A percentile compares a stretch with the other conserved stretches of the same genome.
phyloP scores from a whole-genome alignment of 2,797 vertebrate species.

The Labeo calbasu region DNA sequence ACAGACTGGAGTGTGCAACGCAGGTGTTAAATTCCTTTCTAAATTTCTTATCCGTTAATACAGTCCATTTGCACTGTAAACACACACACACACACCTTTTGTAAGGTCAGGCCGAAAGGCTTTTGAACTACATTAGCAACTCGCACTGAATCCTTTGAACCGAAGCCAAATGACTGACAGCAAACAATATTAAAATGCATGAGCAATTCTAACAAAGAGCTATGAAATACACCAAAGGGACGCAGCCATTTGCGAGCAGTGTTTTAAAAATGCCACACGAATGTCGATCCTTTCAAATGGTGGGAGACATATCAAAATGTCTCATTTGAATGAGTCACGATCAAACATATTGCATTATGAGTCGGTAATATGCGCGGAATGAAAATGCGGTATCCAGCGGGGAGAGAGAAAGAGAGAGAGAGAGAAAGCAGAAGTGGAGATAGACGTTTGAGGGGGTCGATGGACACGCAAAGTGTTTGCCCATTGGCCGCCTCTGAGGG shows the following conservation, averaged over 20 bases:
- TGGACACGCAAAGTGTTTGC: conserved; percentile 66
- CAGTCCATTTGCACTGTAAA: conserved; percentile 36
- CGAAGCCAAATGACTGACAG: conserved; percentile 63
- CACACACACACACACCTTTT: conserved; percentile 34
- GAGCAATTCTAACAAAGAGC: conserved; percentile 49
- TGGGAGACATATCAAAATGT: conserved; percentile 60
- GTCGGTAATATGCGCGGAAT: conserved; percentile 57
- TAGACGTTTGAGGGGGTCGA: conserved; percentile 58
- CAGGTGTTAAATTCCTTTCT: conserved; percentile 19
- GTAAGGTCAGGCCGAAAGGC: conserved; percentile 40
- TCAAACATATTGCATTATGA: conserved; percentile 63
- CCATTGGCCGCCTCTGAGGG: conserved; percentile 65
- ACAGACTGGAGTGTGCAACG: background rate
- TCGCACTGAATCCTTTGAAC: conserved; percentile 60
- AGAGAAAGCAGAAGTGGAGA: conserved; percentile 50
- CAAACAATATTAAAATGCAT: conserved; percentile 58
- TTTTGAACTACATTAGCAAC: conserved; percentile 55
- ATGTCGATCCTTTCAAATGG: conserved; percentile 55
- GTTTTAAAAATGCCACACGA: conserved; percentile 58
- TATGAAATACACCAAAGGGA: conserved; percentile 48
- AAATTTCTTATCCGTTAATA: conserved; percentile 32
- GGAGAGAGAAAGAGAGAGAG: conserved; percentile 29
- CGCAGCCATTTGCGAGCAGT: conserved; percentile 53
- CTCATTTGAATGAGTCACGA: conserved; percentile 64
- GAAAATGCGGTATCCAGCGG: conserved; percentile 55